Evolutionary conservation across 1,140 invertebrate species (phyloP).

Genomic region (Leptopilina boulardi): DNA sequence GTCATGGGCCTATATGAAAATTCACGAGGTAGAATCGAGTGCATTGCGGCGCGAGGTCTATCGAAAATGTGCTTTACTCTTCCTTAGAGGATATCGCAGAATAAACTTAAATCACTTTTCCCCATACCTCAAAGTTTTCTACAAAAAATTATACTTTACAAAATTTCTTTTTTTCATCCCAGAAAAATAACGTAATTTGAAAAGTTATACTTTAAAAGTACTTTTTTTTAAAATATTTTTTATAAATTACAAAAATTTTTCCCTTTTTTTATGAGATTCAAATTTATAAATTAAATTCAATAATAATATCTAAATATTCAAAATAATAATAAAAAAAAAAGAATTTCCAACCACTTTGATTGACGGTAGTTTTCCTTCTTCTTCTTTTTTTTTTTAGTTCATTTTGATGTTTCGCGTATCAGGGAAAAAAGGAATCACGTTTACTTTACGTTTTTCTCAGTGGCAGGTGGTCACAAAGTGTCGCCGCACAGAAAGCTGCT

Average conservation of each 20-base stretch:
- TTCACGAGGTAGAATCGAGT: constrained; percentile 18
- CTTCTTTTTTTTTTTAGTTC: neutral
- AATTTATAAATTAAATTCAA: too few species aligned
- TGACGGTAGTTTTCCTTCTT: neutral
- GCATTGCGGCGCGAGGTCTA: neutral
- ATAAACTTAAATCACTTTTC: constrained; percentile 7
- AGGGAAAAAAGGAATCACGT: neutral
- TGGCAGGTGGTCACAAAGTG: constrained; percentile 29
- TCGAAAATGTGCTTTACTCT: constrained; percentile 23
- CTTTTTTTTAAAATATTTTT: too few species aligned
- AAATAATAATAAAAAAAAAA: too few species aligned
- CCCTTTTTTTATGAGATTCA: too few species aligned
- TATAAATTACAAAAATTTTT: too few species aligned
- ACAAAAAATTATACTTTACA: neutral
- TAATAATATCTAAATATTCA: too few species aligned
- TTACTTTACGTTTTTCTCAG: constrained; percentile 4
- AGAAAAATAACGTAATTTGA: too few species aligned
- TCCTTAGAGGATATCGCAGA: constrained; percentile 4
- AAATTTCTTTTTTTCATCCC: too few species aligned
- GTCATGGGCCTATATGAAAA: constrained; percentile 14
- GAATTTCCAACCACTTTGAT: neutral
- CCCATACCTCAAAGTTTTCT: neutral
- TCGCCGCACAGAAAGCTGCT: constrained; percentile 23
- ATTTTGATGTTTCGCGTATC: neutral
- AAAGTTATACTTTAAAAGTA: too few species aligned